phyloP scores from a whole-genome alignment of 1,140 invertebrate genomes.

The Anastrepha ludens region DNA sequence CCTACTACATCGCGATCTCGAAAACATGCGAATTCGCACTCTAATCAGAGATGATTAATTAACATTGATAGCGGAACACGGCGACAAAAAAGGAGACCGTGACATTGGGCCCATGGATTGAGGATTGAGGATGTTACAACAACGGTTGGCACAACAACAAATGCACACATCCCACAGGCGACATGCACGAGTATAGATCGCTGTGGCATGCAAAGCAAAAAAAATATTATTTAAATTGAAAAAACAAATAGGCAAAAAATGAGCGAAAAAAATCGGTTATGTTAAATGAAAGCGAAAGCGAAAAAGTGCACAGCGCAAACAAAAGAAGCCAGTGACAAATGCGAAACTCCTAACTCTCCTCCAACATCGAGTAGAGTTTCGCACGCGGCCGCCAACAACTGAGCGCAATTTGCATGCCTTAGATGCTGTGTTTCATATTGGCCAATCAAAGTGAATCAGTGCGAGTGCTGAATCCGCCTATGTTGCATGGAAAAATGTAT shows the following conservation, averaged over 20 bases:
- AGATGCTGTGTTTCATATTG: slow-evolving; percentile 32
- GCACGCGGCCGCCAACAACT: slow-evolving; percentile 18
- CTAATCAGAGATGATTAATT: slow-evolving; percentile 53
- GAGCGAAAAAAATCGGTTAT: background rate
- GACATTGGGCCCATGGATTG: background rate
- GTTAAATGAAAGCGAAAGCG: slow-evolving; percentile 48
- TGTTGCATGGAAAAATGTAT: background rate
- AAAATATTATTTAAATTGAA: background rate
- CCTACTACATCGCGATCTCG: slow-evolving; percentile 33
- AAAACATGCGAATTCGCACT: slow-evolving; percentile 40
- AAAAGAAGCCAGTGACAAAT: slow-evolving; percentile 14
- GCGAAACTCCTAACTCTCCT: background rate
- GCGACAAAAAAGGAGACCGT: slow-evolving; percentile 34
- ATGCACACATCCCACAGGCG: background rate
- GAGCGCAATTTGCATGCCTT: slow-evolving; percentile 21
- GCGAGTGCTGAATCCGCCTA: background rate
- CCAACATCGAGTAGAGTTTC: background rate
- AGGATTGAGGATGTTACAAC: background rate
- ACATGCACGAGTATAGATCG: background rate
- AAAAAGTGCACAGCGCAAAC: background rate
- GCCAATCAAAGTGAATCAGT: background rate
- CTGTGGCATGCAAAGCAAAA: background rate
- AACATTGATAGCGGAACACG: slow-evolving; percentile 49
- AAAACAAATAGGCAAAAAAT: background rate
- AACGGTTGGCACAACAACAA: background rate